Percentiles rank a stretch among this genome's conserved stretches.
Evolutionary conservation across 2,113 vertebrate genomes (phyloP).

Genomic region (Mungos mungo): DNA sequence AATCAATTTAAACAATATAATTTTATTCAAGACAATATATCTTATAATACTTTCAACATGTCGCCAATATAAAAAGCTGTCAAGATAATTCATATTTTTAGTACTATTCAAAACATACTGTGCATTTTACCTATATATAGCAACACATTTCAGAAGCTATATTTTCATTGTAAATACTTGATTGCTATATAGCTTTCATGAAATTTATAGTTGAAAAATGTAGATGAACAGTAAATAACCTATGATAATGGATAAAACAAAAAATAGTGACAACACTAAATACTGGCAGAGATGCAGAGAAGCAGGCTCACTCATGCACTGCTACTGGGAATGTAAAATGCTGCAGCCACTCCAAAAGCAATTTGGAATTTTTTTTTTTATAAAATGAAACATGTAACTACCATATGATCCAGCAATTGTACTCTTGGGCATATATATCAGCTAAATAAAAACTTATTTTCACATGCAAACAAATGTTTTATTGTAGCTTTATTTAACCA

Average conservation of each 20-base stretch:
- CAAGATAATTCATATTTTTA: constrained; percentile 4
- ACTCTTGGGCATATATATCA: not conserved
- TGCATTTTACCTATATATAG: not conserved
- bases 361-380: not conserved
- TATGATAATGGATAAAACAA: not conserved
- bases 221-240: not conserved
- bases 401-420: not conserved
- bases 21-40: not conserved
- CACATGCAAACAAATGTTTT: not conserved
- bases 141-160: not conserved
- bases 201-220: not conserved
- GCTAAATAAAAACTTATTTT: not conserved
- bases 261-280: not conserved
- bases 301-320: not conserved
- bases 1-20: not conserved
- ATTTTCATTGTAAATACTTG: not conserved
- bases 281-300: not conserved
- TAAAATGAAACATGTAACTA: not conserved
- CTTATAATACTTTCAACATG: not conserved
- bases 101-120: not conserved
- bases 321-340: not conserved
- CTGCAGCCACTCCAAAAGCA: not conserved
- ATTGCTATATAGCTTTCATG: not conserved
- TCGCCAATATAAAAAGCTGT: not conserved
- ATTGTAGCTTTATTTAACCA: not conserved